Percentiles rank a stretch among this genome's conserved stretches.
phyloP scores from a whole-genome alignment of 2,888 invertebrate species.

The Calephelis perditalis region DNA sequence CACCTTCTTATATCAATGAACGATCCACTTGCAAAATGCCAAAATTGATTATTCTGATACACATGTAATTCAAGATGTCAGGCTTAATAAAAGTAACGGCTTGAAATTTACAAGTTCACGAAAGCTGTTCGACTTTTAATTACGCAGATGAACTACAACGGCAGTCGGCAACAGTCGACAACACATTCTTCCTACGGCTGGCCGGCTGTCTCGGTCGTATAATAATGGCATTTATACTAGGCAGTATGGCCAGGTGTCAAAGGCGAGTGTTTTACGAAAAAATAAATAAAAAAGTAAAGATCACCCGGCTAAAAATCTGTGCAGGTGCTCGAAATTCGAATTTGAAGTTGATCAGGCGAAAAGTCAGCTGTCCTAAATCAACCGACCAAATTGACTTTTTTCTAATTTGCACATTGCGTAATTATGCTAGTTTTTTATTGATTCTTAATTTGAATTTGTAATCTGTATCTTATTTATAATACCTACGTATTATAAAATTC shows the following conservation, averaged over 20 bases:
- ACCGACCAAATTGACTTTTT: slow-evolving; percentile 26
- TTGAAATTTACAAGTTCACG: slow-evolving; percentile 30
- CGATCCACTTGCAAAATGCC: too few species aligned
- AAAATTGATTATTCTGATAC: neutral
- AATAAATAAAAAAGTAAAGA: slow-evolving; percentile 52
- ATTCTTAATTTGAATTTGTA: slow-evolving; percentile 7
- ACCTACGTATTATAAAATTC: neutral
- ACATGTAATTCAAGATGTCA: neutral
- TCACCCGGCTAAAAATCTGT: slow-evolving; percentile 66
- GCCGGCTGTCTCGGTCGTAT: slow-evolving; percentile 45
- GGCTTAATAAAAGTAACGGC: neutral
- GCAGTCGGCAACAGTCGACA: slow-evolving; percentile 34
- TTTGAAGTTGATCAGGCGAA: slow-evolving; percentile 55
- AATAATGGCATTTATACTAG: slow-evolving; percentile 48
- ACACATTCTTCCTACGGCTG: slow-evolving; percentile 27
- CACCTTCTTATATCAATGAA: too few species aligned
- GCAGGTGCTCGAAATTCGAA: slow-evolving; percentile 55
- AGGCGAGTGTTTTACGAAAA: slow-evolving; percentile 49
- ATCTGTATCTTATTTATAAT: neutral
- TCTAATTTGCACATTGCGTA: slow-evolving; percentile 29
- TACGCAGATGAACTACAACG: slow-evolving; percentile 34
- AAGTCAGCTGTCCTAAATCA: slow-evolving; percentile 60
- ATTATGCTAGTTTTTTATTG: slow-evolving; percentile 18
- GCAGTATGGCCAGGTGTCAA: slow-evolving; percentile 64
- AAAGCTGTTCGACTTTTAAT: slow-evolving; percentile 48